phyloP scores from a whole-genome alignment of 2,113 vertebrate species.

The Hippocampus zosterae region DNA sequence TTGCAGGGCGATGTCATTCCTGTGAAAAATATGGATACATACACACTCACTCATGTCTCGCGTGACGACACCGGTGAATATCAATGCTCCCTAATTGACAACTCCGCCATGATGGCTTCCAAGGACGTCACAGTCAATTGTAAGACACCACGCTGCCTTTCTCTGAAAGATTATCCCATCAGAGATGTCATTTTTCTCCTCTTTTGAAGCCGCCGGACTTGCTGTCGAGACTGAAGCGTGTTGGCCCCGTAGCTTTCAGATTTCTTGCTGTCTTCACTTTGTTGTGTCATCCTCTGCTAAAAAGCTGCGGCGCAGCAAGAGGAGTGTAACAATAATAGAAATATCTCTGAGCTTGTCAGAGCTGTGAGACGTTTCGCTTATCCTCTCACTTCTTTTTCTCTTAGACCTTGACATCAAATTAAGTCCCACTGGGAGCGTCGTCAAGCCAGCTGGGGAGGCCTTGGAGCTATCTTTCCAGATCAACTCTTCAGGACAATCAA shows the following conservation, averaged over 20 bases:
- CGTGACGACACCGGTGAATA: slow-evolving; percentile 83
- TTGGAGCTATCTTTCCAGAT: slow-evolving; percentile 75
- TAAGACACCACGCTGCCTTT: slow-evolving; percentile 65
- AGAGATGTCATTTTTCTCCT: slow-evolving; percentile 4
- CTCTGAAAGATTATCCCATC: slow-evolving; percentile 1
- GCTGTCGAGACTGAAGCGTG: not conserved
- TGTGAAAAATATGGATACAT: slow-evolving; percentile 69
- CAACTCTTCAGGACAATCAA: slow-evolving; percentile 75
- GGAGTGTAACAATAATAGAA: slow-evolving; percentile 37
- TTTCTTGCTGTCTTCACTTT: slow-evolving; percentile 19
- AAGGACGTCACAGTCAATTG: slow-evolving; percentile 82
- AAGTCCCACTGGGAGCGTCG: slow-evolving; percentile 76
- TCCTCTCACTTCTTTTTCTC: slow-evolving; percentile 43
- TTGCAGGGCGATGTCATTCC: slow-evolving; percentile 55
- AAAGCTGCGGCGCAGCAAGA: slow-evolving; percentile 41
- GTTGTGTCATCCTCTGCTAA: slow-evolving; percentile 47
- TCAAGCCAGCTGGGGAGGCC: slow-evolving; percentile 75
- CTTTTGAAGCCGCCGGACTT: not conserved
- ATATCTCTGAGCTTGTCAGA: slow-evolving; percentile 37
- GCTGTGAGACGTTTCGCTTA: slow-evolving; percentile 35
- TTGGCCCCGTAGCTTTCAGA: not conserved
- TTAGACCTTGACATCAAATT: slow-evolving; percentile 87
- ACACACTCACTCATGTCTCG: slow-evolving; percentile 74
- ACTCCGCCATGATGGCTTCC: slow-evolving; percentile 69
- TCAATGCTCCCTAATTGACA: slow-evolving; percentile 81